Evolutionary conservation across 2,888 invertebrate genomes (phyloP), one percentile per base, ranked within the genome.

Genomic region (Blastobasis adustella): DNA sequence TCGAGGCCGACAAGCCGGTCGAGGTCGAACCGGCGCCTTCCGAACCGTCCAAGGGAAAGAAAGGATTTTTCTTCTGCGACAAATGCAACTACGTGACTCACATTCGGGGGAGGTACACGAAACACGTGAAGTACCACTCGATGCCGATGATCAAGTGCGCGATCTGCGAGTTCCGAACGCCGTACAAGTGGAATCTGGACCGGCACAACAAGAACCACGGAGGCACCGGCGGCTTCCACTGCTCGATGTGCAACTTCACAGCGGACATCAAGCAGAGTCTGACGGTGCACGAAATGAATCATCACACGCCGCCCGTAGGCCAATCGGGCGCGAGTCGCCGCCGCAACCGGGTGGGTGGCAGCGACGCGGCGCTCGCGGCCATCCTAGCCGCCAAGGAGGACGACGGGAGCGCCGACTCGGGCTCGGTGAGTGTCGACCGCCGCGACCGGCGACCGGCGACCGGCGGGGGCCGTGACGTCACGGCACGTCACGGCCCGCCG

Each of bases 111-210:
- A 91, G 96, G 54, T 97, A 93, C 75, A 96, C 96, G 54, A 97
- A 97, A 76, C 97, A 97, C 76, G 95, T 97, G 49, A 96, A 96
- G 72, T 96, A 96, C 78, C 97, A 97, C 79, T 95, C 96, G 54
- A 96, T 96, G 95, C 97, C 95, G 65, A 96, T 96, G 94, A 96
- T 96, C 63, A 96, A 97, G 82, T 98, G 98, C 79, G 94, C 94
- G 53, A 93, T 95, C 77, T 98, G 98, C 82, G 96, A 97, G 73
- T 98, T 98, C 77, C 93, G 95, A 58, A 97, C 97, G 10, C 96
- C 97, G 36, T 95, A 95, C 89, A 94, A 93, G 79, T 97, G 97
- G 94, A 98, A 98, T 83, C 90, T 96, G 80, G 98, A 98, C 76
- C 91, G 98, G 6, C 98, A 98, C 77, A 95, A 95, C 90, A 95